Conservation (phyloP, 2,797 vertebrate genomes). For the Hephaestus fuliginosus region DNA sequence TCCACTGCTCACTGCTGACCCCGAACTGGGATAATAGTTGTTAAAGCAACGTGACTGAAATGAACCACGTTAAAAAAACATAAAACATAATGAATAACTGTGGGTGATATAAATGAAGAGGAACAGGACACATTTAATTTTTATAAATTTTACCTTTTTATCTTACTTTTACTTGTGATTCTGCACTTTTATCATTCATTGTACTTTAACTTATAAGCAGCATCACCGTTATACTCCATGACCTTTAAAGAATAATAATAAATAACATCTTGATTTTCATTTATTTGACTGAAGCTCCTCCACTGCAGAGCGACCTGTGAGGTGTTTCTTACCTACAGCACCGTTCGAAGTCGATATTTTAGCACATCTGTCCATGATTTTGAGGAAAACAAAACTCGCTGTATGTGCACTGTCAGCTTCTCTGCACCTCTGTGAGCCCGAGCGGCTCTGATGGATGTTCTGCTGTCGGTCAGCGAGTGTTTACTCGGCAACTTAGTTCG, state of each 20-base stretch:
- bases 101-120: not conserved
- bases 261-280: not conserved
- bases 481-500: not conserved
- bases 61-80: not conserved
- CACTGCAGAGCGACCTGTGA: not conserved
- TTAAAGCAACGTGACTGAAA: not conserved
- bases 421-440: not conserved
- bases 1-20: conserved; percentile 1
- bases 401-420: too few relatives aligned
- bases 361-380: not conserved
- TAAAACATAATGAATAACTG: not conserved
- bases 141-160: not conserved
- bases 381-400: not conserved
- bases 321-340: not conserved
- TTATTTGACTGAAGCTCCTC: not conserved
- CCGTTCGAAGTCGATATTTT: too few relatives aligned
- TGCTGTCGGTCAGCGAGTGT: not conserved
- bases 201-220: not conserved
- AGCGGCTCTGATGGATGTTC: not conserved
- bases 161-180: not conserved
- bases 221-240: not conserved
- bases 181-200: too few relatives aligned
- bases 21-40: not conserved
- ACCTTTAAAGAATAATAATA: not conserved
- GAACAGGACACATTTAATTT: not conserved